Percentiles rank a stretch among this genome's conserved stretches.
These are phyloP conservation scores for Trachurus trachurus DNA, from an alignment of 2,797 vertebrate species.

Conservation along the genomic window DNA sequence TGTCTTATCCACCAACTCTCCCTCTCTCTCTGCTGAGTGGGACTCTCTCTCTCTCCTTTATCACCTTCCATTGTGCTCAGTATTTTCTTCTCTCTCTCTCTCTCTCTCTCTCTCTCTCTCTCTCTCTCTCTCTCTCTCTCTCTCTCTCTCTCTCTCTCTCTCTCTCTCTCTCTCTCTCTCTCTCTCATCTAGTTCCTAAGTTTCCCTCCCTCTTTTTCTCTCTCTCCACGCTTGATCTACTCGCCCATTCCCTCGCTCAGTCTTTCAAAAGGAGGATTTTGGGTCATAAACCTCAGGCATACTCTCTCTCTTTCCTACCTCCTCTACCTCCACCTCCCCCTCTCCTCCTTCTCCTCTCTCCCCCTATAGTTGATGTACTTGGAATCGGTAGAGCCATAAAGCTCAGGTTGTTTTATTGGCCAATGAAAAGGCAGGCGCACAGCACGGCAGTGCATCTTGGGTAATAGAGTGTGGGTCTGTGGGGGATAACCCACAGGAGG, in stretches of 20 bases:
- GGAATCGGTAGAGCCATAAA: constrained; percentile 74
- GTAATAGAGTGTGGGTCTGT: constrained; percentile 74
- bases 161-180: constrained; percentile 8
- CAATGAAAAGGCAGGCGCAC: constrained; percentile 79
- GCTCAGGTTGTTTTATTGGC: constrained; percentile 80
- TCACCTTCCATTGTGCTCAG: constrained; percentile 15
- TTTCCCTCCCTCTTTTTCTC: constrained; percentile 9
- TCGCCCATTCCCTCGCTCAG: constrained; percentile 3
- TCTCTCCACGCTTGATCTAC: neutral
- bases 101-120: neutral
- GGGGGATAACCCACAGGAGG: constrained; percentile 65
- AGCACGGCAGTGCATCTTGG: constrained; percentile 73
- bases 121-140: neutral
- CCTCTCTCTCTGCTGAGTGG: too few relatives aligned
- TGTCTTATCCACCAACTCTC: neutral
- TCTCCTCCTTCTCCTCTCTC: neutral
- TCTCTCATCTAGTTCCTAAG: constrained; percentile 2
- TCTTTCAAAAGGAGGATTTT: constrained; percentile 29
- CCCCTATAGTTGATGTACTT: constrained; percentile 71
- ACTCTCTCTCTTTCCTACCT: constrained; percentile 1
- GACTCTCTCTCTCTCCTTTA: neutral
- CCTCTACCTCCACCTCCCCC: neutral
- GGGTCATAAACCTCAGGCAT: constrained; percentile 58
- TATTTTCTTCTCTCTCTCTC: constrained; percentile 31
- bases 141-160: neutral